A percentile compares a stretch with the other conserved stretches of the same genome.
These are phyloP conservation scores for Zosterops pallidus DNA, from an alignment of 2,113 vertebrate species.

Conservation along the genomic window DNA sequence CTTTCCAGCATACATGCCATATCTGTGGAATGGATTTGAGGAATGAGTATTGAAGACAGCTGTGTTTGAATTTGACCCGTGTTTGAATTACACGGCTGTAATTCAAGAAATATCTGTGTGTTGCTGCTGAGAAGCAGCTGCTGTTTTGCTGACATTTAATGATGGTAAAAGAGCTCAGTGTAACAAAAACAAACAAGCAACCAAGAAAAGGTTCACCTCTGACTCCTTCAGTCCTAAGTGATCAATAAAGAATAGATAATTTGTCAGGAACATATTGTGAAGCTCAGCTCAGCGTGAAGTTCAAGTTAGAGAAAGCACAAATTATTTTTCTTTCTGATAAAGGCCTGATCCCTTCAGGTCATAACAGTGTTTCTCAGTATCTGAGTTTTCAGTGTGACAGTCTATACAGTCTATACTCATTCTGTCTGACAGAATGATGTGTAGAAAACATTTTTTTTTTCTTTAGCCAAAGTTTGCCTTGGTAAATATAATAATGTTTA, in stretches of 20 bases:
- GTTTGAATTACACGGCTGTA: background rate
- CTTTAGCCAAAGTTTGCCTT: background rate
- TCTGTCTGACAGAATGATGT: background rate
- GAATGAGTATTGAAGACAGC: background rate
- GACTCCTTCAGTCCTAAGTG: background rate
- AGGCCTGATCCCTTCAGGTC: background rate
- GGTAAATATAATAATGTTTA: background rate
- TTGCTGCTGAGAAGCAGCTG: background rate
- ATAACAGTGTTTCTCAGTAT: background rate
- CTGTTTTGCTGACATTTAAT: background rate
- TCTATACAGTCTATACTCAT: background rate
- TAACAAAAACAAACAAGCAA: slow-evolving; percentile 3
- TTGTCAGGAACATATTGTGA: background rate
- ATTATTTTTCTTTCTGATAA: background rate
- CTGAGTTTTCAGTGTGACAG: background rate
- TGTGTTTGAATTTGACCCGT: background rate
- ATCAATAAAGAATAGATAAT: background rate
- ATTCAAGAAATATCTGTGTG: background rate
- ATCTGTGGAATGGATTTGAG: background rate
- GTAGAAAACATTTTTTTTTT: background rate
- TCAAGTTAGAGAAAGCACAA: background rate
- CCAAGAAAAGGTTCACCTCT: background rate
- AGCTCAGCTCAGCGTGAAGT: background rate
- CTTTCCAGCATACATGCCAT: background rate
- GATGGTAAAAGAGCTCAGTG: background rate